Percentiles rank a stretch among this genome's conserved stretches.
phyloP scores from a whole-genome alignment of 2,113 vertebrate genomes.

The Bolborhynchus lineola region DNA sequence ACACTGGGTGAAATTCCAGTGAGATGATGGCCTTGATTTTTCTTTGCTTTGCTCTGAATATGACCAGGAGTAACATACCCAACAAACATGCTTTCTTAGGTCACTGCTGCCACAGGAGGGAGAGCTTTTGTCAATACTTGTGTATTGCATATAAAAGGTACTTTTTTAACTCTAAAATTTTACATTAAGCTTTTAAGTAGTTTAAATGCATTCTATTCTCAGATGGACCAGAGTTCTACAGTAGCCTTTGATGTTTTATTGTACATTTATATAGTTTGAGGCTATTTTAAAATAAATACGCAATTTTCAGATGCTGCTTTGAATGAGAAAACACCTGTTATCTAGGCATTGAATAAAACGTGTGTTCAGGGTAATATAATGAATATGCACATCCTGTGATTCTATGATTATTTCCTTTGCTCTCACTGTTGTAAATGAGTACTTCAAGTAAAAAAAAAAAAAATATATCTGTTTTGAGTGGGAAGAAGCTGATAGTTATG shows the following conservation, averaged over 20 bases:
- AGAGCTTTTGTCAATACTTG: not conserved
- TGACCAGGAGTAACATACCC: not conserved
- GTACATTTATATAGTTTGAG: not conserved
- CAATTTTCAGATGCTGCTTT: not conserved
- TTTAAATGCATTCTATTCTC: not conserved
- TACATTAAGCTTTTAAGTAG: not conserved
- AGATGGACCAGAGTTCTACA: not conserved
- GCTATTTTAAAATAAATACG: not conserved
- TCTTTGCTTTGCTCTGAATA: not conserved
- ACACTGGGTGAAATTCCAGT: not conserved
- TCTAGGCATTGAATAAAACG: not conserved
- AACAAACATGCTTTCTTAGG: not conserved
- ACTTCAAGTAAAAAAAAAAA: not conserved
- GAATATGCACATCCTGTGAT: not conserved
- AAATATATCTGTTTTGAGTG: not conserved
- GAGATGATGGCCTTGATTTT: not conserved
- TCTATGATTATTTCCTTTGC: not conserved
- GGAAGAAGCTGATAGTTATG: not conserved
- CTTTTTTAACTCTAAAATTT: not conserved
- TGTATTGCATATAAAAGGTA: not conserved
- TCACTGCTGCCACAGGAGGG: not conserved
- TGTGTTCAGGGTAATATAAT: not conserved
- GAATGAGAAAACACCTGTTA: not conserved
- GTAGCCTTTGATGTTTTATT: not conserved
- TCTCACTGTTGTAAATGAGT: not conserved